These are phyloP conservation scores for Diploscapter pachys DNA, from an alignment of 1,140 invertebrate species.

Conservation along the genomic window DNA sequence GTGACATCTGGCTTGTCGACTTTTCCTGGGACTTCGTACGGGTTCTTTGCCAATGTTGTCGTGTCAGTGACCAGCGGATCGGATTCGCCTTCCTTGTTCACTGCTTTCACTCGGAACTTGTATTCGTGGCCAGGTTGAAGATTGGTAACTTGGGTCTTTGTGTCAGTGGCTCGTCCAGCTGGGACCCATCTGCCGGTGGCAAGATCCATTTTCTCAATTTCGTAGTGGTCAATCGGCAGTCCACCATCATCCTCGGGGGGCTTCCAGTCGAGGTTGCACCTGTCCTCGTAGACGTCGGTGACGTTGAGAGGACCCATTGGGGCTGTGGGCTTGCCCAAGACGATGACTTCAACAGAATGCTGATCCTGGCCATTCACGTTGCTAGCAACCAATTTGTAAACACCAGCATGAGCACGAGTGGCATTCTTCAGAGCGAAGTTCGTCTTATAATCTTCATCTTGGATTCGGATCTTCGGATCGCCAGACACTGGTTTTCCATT, in stretches of 20 bases:
- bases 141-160: constrained; percentile 79
- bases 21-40: constrained; percentile 90
- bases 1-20: constrained; percentile 80
- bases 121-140: constrained; percentile 72
- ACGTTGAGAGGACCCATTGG: constrained; percentile 77
- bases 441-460: constrained; percentile 88
- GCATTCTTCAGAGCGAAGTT: constrained; percentile 79
- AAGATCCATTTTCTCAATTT: constrained; percentile 86
- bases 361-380: constrained; percentile 90
- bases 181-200: constrained; percentile 90
- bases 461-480: constrained; percentile 64
- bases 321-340: constrained; percentile 72
- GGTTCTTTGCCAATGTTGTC: constrained; percentile 89
- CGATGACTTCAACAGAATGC: constrained; percentile 84
- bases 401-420: constrained; percentile 76
- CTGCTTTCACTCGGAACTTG: constrained; percentile 63
- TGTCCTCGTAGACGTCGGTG: constrained; percentile 72
- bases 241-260: constrained; percentile 90
- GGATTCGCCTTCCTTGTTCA: constrained; percentile 75
- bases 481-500: constrained; percentile 69
- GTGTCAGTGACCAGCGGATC: constrained; percentile 82
- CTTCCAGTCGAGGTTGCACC: constrained; percentile 76
- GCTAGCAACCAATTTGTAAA: constrained; percentile 81
- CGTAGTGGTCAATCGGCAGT: constrained; percentile 84
- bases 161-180: constrained; percentile 80